Conservation (phyloP, 2,888 invertebrate genomes). For the Byasa hedistus region DNA sequence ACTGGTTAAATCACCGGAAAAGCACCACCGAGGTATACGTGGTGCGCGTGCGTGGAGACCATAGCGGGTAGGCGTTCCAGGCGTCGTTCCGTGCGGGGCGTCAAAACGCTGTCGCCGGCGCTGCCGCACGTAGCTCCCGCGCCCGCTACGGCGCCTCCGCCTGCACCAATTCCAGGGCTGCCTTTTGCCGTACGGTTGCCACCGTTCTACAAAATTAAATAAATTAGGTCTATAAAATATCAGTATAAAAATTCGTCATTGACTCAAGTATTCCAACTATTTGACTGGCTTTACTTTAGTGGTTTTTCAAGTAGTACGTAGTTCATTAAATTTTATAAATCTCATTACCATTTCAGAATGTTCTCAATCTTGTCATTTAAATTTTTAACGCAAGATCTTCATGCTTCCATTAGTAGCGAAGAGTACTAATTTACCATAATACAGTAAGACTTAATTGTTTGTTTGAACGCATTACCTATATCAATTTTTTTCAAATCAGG, state of each 20-base stretch:
- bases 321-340: background rate
- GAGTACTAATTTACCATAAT: too few relatives aligned
- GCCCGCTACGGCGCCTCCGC: constrained; percentile 33
- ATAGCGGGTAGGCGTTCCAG: constrained; percentile 70
- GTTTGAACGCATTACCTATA: too few relatives aligned
- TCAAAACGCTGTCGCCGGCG: constrained; percentile 58
- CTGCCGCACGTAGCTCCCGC: constrained; percentile 38
- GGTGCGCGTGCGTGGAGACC: constrained; percentile 76
- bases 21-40: constrained; percentile 91
- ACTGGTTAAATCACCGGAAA: constrained; percentile 72
- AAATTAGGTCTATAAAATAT: background rate
- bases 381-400: too few relatives aligned
- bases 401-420: too few relatives aligned
- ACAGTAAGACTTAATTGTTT: too few relatives aligned
- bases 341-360: too few relatives aligned
- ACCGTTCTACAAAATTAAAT: constrained; percentile 38
- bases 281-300: background rate
- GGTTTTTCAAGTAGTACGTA: background rate
- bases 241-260: background rate
- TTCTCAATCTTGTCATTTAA: too few relatives aligned
- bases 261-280: background rate
- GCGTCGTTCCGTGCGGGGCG: constrained; percentile 72
- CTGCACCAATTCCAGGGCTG: constrained; percentile 27
- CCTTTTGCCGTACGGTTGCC: constrained; percentile 38
- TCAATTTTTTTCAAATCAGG: too few relatives aligned